phyloP scores from a whole-genome alignment of 2,797 vertebrate genomes.

The Sebastes cheni region DNA sequence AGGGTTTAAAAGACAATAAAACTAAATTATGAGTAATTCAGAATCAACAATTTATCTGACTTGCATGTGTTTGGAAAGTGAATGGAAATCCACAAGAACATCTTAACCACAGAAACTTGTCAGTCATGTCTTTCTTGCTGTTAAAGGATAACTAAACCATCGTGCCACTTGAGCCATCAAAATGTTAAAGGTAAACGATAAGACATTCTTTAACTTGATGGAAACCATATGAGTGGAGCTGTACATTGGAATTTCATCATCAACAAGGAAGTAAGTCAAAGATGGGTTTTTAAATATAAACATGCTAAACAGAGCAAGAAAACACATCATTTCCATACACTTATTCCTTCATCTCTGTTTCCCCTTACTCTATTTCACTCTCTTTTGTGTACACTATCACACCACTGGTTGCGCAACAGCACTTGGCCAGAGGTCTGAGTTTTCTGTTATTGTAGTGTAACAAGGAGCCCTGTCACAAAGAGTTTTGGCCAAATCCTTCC shows the following conservation, averaged over 20 bases:
- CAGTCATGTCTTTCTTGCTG: neutral
- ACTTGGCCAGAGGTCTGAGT: constrained; percentile 68
- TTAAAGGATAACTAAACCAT: neutral
- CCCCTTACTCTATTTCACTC: constrained; percentile 49
- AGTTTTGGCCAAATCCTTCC: constrained; percentile 49
- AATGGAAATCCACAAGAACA: neutral
- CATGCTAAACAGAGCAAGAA: neutral
- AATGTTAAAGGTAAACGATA: neutral
- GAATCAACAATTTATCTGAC: neutral
- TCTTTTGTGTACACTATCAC: constrained; percentile 61
- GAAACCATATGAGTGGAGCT: neutral
- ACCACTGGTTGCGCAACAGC: constrained; percentile 73
- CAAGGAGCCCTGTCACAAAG: constrained; percentile 66
- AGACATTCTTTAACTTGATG: neutral
- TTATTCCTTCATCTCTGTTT: constrained; percentile 16
- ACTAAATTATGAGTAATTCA: neutral
- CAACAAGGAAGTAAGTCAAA: neutral
- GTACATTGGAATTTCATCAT: neutral
- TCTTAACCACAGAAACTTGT: neutral
- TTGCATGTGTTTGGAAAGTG: neutral
- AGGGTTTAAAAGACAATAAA: neutral
- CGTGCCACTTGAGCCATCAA: neutral
- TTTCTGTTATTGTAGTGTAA: constrained; percentile 71
- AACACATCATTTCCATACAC: neutral
- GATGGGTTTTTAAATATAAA: neutral